A percentile compares a stretch with the other conserved stretches of the same genome.
These are phyloP conservation scores for Ctenoplectra terminalis DNA, from an alignment of 1,140 invertebrate genomes.

Conservation along the genomic window DNA sequence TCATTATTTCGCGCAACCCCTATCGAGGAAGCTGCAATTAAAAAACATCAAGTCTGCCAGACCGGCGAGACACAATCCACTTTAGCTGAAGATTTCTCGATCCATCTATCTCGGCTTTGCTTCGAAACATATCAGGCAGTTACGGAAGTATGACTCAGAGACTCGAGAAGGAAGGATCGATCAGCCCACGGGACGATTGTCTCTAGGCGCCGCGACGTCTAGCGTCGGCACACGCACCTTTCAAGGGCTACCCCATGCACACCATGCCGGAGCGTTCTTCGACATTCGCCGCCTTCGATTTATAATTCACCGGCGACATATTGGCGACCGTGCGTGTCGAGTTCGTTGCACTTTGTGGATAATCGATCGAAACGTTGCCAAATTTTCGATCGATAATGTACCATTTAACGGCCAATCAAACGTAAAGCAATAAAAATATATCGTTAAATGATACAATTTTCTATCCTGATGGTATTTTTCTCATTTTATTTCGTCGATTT, in stretches of 20 bases:
- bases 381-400: neutral
- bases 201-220: slow-evolving; percentile 81
- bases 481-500: neutral
- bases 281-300: slow-evolving; percentile 55
- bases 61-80: neutral
- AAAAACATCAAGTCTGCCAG: neutral
- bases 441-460: neutral
- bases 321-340: slow-evolving; percentile 44
- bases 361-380: neutral
- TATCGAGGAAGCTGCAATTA: neutral
- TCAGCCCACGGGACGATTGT: slow-evolving; percentile 78
- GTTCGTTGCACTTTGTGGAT: slow-evolving; percentile 66
- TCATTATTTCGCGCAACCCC: neutral
- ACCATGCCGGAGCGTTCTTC: slow-evolving; percentile 31
- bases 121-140: slow-evolving; percentile 13
- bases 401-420: neutral
- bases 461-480: neutral
- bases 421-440: neutral
- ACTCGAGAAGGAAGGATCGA: slow-evolving; percentile 79
- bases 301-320: slow-evolving; percentile 70
- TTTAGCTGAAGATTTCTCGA: slow-evolving; percentile 10
- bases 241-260: slow-evolving; percentile 34
- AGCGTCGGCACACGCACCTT: slow-evolving; percentile 75
- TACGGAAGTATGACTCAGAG: slow-evolving; percentile 78
- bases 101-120: slow-evolving; percentile 3